Conservation (phyloP, 2,888 invertebrate genomes). For the Netelia fuscicornis region DNA sequence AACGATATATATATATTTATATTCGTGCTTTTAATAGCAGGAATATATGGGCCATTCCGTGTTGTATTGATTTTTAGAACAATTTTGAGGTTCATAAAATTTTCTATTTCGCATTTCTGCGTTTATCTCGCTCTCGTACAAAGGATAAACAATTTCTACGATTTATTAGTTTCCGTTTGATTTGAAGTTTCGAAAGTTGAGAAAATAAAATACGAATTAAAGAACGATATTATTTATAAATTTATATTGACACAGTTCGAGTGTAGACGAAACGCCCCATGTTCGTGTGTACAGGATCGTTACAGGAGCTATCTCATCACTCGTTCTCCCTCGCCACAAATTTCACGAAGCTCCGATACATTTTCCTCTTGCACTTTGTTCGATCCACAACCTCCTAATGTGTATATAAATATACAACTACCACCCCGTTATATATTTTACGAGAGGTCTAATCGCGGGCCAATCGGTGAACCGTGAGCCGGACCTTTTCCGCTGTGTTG, state of each 20-base stretch:
- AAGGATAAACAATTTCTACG: too few species aligned
- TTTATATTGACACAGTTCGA: not conserved
- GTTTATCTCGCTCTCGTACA: too few species aligned
- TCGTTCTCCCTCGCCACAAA: slow-evolving; percentile 36
- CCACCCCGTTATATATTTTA: slow-evolving; percentile 36
- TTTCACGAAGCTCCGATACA: slow-evolving; percentile 32
- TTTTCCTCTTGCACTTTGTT: slow-evolving; percentile 57
- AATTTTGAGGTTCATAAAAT: not conserved
- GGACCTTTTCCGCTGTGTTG: slow-evolving; percentile 55
- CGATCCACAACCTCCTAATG: slow-evolving; percentile 49
- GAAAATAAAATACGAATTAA: too few species aligned
- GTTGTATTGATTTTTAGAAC: not conserved
- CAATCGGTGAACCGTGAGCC: slow-evolving; percentile 62
- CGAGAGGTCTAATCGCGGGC: slow-evolving; percentile 63
- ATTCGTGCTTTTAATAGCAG: not conserved
- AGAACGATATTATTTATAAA: too few species aligned
- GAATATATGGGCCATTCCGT: slow-evolving; percentile 5
- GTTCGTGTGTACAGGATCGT: slow-evolving; percentile 24
- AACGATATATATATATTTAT: not conserved
- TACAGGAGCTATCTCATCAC: slow-evolving; percentile 53
- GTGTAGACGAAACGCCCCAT: slow-evolving; percentile 6
- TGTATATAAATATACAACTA: slow-evolving; percentile 3
- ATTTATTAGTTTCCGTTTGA: too few species aligned
- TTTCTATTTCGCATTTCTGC: not conserved
- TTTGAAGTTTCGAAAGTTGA: too few species aligned